phyloP scores from a whole-genome alignment of 2,113 vertebrate genomes.

The Tachysurus fulvidraco region DNA sequence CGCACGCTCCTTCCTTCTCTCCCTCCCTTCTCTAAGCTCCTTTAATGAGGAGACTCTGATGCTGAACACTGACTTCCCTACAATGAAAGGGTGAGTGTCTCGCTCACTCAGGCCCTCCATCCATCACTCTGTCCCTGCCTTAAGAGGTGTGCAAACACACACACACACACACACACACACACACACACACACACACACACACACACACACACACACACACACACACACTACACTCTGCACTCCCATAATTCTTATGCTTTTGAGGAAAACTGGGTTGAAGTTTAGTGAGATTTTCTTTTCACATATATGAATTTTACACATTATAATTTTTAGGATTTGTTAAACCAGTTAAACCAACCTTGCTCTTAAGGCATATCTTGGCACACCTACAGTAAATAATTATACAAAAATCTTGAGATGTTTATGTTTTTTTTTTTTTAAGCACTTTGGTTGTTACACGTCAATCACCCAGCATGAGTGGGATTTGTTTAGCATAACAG shows the following conservation, averaged over 20 bases:
- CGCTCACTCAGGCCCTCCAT: slow-evolving; percentile 43
- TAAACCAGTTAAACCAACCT: neutral
- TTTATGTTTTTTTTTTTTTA: neutral
- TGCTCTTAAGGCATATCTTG: neutral
- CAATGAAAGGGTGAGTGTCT: slow-evolving; percentile 51
- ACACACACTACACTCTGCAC: slow-evolving; percentile 33
- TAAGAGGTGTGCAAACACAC: slow-evolving; percentile 22
- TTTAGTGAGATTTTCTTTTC: slow-evolving; percentile 6
- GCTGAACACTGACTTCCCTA: slow-evolving; percentile 53
- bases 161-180: slow-evolving; percentile 28
- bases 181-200: slow-evolving; percentile 24
- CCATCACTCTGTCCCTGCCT: slow-evolving; percentile 54
- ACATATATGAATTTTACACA: neutral
- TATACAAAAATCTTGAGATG: neutral
- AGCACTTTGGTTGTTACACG: neutral
- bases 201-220: slow-evolving; percentile 1
- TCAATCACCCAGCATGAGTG: neutral
- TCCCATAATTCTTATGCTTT: slow-evolving; percentile 49
- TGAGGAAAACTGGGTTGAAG: slow-evolving; percentile 31
- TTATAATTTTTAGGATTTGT: neutral
- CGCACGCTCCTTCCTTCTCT: neutral
- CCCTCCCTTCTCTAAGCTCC: neutral
- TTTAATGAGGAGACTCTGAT: slow-evolving; percentile 53
- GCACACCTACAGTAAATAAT: neutral
- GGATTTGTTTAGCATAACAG: neutral